Conservation (phyloP, 1,140 invertebrate species). For the Manduca sexta region DNA sequence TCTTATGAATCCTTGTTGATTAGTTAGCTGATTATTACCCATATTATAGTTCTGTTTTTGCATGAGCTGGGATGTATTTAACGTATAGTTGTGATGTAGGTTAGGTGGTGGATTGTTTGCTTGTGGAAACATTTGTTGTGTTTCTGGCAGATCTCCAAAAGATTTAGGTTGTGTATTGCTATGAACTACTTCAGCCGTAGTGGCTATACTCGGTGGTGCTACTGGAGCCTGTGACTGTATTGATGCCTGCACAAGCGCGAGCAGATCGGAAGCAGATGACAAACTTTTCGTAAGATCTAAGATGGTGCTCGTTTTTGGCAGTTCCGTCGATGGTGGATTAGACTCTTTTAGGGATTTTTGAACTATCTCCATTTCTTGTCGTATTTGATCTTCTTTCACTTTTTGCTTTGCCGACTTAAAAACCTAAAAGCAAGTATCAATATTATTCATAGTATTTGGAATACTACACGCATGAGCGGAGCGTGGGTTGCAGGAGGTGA, state of each 20-base stretch:
- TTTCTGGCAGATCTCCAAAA: constrained; percentile 45
- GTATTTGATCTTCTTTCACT: constrained; percentile 59
- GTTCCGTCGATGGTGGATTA: not conserved
- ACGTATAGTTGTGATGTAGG: too few species aligned
- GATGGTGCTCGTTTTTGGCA: not conserved
- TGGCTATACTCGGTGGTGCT: not conserved
- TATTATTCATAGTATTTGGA: too few species aligned
- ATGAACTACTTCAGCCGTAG: constrained; percentile 26
- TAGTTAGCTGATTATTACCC: not conserved
- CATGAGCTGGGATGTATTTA: too few species aligned
- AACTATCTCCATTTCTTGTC: constrained; percentile 65
- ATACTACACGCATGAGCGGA: too few species aligned
- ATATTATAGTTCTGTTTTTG: too few species aligned
- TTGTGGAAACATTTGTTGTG: not conserved
- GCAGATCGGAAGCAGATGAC: constrained; percentile 47
- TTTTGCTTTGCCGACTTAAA: constrained; percentile 58
- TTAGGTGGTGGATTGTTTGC: too few species aligned
- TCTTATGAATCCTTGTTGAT: not conserved
- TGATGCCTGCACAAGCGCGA: constrained; percentile 55
- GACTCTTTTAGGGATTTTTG: constrained; percentile 56
- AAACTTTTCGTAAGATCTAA: constrained; percentile 25
- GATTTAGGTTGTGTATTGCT: constrained; percentile 41
- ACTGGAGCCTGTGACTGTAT: constrained; percentile 30
- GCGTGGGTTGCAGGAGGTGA: too few species aligned
- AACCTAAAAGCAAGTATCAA: constrained; percentile 28